Evolutionary conservation across 2,888 invertebrate species (phyloP).

Genomic region (Portevinia maculata): DNA sequence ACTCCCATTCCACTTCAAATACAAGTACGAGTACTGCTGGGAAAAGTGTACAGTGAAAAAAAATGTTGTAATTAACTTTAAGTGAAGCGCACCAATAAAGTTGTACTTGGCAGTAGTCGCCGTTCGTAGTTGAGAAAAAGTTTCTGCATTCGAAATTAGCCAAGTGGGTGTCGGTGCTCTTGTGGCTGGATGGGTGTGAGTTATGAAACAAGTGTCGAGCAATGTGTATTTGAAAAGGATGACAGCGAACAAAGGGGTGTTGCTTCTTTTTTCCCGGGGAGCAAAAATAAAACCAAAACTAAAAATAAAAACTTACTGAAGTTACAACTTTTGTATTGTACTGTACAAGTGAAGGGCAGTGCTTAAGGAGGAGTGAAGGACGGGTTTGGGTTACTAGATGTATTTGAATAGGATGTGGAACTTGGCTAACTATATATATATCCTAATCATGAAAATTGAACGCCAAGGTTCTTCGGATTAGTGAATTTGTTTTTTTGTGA

Average conservation of each 20-base stretch:
- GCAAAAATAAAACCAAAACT: not conserved
- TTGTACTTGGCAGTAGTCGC: slow-evolving; percentile 52
- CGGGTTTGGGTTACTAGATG: not conserved
- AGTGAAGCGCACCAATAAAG: slow-evolving; percentile 71
- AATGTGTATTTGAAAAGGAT: slow-evolving; percentile 37
- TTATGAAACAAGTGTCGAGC: slow-evolving; percentile 38
- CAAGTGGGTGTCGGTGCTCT: slow-evolving; percentile 15
- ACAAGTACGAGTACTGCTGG: slow-evolving; percentile 11
- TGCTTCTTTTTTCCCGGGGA: not conserved
- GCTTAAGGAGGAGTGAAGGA: too few relatives aligned
- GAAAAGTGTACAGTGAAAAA: slow-evolving; percentile 38
- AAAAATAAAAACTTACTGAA: not conserved
- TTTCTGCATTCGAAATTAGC: slow-evolving; percentile 63
- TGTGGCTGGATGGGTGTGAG: not conserved
- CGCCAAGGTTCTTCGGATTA: too few relatives aligned
- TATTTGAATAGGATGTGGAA: not conserved
- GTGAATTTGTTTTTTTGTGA: too few relatives aligned
- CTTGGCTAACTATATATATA: too few relatives aligned
- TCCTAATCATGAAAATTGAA: too few relatives aligned
- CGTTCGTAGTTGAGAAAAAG: slow-evolving; percentile 23
- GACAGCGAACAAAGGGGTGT: slow-evolving; percentile 14
- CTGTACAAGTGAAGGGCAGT: not conserved
- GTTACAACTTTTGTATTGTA: not conserved
- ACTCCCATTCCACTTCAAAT: not conserved
- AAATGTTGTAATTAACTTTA: slow-evolving; percentile 69